phyloP scores from a whole-genome alignment of 2,797 vertebrate species.

The Hemitrygon akajei region DNA sequence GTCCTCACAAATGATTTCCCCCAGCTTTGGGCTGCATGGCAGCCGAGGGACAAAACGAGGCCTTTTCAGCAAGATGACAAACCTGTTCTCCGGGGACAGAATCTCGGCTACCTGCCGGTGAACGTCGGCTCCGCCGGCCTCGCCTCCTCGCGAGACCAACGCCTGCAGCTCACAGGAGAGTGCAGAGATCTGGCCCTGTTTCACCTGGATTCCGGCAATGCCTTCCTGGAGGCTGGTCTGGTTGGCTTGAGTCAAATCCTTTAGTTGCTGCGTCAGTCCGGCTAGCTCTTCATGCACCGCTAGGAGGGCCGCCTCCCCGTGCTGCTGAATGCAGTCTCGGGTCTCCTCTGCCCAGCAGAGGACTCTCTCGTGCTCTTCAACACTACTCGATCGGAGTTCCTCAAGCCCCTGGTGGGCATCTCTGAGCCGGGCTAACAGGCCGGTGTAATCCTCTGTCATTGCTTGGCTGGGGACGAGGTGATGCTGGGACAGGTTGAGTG shows the following conservation, averaged over 20 bases:
- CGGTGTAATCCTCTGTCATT: background rate
- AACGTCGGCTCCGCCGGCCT: background rate
- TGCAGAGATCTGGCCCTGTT: constrained; percentile 50
- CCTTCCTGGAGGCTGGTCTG: constrained; percentile 51
- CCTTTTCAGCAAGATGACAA: background rate
- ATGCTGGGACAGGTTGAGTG: background rate
- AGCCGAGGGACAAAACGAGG: background rate
- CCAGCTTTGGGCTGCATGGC: background rate
- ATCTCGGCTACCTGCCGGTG: background rate
- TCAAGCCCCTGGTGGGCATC: constrained; percentile 52
- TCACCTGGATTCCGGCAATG: constrained; percentile 54
- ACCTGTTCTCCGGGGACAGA: background rate
- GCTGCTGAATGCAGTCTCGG: constrained; percentile 54
- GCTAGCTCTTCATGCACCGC: constrained; percentile 63
- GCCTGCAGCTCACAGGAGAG: constrained; percentile 46
- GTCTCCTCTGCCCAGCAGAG: constrained; percentile 55
- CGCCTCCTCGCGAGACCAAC: no score
- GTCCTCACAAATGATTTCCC: background rate
- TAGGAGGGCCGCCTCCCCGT: constrained; percentile 59
- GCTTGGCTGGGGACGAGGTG: background rate
- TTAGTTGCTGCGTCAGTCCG: constrained; percentile 55
- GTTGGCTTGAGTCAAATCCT: constrained; percentile 60
- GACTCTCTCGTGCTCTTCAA: constrained; percentile 49
- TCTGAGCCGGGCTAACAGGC: constrained; percentile 49
- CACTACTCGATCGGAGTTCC: constrained; percentile 49